Conservation (phyloP, 2,113 vertebrate genomes). For the Burhinus bistriatus region DNA sequence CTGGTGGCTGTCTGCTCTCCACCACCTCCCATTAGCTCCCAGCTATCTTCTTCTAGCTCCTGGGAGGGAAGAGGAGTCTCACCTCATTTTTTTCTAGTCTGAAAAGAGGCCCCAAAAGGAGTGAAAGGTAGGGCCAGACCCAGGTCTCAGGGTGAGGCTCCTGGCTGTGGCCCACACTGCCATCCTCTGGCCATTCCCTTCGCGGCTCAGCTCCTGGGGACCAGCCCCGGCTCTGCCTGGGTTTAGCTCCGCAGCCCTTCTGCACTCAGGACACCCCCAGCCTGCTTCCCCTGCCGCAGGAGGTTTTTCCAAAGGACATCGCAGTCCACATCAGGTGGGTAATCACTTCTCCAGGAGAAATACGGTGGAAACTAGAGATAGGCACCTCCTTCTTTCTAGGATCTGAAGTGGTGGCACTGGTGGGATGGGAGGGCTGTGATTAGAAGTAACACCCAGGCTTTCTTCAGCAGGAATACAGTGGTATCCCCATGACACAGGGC, state of each 20-base stretch:
- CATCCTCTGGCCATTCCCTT: neutral
- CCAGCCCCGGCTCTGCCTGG: fast-evolving
- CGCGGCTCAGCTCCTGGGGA: neutral
- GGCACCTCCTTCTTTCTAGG: neutral
- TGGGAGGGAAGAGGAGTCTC: neutral
- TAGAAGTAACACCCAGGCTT: neutral
- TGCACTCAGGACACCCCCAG: neutral
- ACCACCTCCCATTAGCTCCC: neutral
- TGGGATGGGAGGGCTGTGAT: neutral
- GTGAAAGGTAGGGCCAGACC: neutral
- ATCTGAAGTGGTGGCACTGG: neutral
- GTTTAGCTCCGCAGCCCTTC: neutral
- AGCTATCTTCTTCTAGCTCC: neutral
- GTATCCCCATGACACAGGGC: fast-evolving
- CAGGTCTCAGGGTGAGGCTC: neutral
- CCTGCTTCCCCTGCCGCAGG: neutral
- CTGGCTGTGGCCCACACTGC: neutral
- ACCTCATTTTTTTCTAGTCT: neutral
- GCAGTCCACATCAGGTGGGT: neutral
- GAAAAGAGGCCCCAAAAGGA: neutral
- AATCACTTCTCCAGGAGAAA: neutral
- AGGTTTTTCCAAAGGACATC: neutral
- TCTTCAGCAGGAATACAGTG: neutral
- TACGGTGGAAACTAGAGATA: neutral
- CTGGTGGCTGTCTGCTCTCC: neutral